Evolutionary conservation across 1,140 invertebrate species (phyloP), one percentile per base, ranked within the genome.

Genomic region (Teleopsis dalmanni): DNA sequence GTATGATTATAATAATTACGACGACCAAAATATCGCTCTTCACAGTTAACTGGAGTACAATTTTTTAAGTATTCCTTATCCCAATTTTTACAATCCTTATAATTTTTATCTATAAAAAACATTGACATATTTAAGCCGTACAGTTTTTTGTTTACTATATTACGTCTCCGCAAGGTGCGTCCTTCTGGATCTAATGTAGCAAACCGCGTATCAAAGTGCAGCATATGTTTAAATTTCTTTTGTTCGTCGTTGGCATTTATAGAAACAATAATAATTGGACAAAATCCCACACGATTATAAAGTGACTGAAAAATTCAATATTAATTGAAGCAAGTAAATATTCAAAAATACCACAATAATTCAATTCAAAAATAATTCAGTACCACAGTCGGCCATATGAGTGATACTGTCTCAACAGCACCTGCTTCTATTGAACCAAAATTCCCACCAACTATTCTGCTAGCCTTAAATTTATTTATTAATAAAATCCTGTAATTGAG

Each of bases 381-480:
- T n/a, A 67, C 64, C 48, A 60, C 53, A 23, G 65, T 68, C 26
- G 65, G 65, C 57, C 55, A 68, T 10, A 68, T 53, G 13, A 68
- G 21, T 2, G 65, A 66, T 1, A 68, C 55, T 3, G 54, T 57
- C 36, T 59, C 49, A 36, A 25, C 48, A n/a, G 38, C 46, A n/a
- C 62, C 62, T 9, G 65, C 43, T 16, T 57, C 57, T 10, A 68
- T 36, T 4, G 29, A 25, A 3, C 57, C 60, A n/a, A 64, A 64
- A 18, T 63, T 52, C 2, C 62, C 62, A 0, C 65, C 65, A 37
- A 51, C 57, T 9, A 68, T 53, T 2, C 47, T 48, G 3, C 57
- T 50, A 14, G 52, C 56, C 21, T 56, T 10, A 3, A 40, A 47
- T 14, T 22, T 27, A 45, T 16, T 25, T 36, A 26, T 37, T 38